These are phyloP conservation scores for Campopleginae sp. DNA, from an alignment of 2,888 invertebrate species.

Conservation along the genomic window DNA sequence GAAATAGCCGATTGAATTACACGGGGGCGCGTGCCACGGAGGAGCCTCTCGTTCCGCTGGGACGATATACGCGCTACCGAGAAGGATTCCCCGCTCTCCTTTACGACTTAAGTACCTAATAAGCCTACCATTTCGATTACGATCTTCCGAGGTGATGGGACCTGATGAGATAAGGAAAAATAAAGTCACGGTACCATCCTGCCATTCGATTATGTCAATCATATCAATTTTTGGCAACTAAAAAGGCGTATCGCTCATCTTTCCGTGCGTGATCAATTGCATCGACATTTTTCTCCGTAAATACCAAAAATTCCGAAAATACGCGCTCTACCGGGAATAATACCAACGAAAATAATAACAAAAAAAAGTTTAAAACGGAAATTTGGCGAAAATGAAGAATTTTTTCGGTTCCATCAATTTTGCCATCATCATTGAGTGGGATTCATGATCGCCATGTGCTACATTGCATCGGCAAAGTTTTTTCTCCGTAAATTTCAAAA, in stretches of 20 bases:
- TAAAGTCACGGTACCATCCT: conserved; percentile 27
- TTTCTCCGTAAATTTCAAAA: too few relatives aligned
- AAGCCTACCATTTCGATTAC: conserved; percentile 57
- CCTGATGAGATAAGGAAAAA: conserved; percentile 58
- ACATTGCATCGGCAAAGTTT: not conserved
- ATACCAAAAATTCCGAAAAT: not conserved
- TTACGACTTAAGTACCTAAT: conserved; percentile 54
- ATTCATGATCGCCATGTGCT: not conserved
- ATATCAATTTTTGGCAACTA: not conserved
- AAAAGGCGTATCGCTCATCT: not conserved
- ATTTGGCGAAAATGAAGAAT: too few relatives aligned
- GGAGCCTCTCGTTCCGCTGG: conserved; percentile 42
- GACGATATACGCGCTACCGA: conserved; percentile 31
- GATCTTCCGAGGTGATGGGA: conserved; percentile 63
- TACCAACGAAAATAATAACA: too few relatives aligned
- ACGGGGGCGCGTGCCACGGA: conserved; percentile 81
- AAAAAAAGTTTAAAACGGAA: too few relatives aligned
- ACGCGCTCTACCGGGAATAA: too few relatives aligned
- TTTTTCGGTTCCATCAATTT: not conserved
- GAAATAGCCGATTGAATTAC: conserved; percentile 83
- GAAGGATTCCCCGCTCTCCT: conserved; percentile 41
- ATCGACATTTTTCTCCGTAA: not conserved
- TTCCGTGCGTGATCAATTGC: not conserved
- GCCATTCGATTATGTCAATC: not conserved
- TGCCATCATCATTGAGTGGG: too few relatives aligned